Conservation (phyloP, 2,797 vertebrate genomes). For the Melanotaenia boesemani region DNA sequence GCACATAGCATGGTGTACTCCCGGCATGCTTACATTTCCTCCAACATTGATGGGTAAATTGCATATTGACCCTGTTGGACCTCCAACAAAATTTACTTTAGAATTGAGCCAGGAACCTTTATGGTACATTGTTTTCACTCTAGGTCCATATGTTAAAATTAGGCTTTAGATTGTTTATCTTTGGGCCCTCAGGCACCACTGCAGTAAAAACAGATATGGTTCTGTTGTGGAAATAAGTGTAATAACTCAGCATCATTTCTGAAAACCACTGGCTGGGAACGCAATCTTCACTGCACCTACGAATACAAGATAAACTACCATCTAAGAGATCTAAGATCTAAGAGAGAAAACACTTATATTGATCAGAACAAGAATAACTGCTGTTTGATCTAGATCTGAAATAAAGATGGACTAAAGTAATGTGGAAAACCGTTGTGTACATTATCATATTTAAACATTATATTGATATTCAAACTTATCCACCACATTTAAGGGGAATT, state of each 20-base stretch:
- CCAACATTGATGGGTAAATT: no score
- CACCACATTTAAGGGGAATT: slow-evolving; percentile 3
- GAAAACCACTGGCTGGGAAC: not conserved
- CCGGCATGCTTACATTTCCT: no score
- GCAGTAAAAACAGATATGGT: not conserved
- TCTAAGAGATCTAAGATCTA: not conserved
- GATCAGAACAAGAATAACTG: not conserved
- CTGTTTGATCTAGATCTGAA: not conserved
- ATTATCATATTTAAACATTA: not conserved
- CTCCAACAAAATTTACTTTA: not conserved
- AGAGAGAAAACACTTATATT: no score
- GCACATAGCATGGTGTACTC: not conserved
- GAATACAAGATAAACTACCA: not conserved
- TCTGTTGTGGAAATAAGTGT: not conserved
- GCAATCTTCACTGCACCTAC: not conserved
- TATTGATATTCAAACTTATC: not conserved
- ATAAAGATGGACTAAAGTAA: not conserved
- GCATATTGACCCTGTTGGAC: not conserved
- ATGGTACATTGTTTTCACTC: not conserved
- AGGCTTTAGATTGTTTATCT: not conserved
- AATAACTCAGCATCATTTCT: not conserved
- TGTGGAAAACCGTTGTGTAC: not conserved
- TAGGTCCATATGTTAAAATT: not conserved
- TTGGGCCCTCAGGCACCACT: not conserved
- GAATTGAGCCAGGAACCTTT: not conserved